These are phyloP conservation scores for Caprella mutica DNA, from an alignment of 2,888 invertebrate genomes.

Conservation along the genomic window DNA sequence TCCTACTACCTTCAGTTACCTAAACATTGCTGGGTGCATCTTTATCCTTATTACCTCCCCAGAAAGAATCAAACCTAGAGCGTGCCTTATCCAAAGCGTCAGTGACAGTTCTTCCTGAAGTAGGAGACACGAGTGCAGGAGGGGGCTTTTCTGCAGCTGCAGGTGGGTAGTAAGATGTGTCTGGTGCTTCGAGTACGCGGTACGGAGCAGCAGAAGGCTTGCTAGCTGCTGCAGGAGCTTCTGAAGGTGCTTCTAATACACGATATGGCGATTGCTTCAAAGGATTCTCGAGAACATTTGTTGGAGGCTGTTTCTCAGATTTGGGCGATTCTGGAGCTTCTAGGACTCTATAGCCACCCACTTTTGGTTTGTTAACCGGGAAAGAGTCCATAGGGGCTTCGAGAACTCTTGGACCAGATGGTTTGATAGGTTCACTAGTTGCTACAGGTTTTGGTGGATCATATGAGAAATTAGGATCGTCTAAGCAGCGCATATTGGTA, in stretches of 20 bases:
- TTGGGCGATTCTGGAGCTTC: conserved; percentile 32
- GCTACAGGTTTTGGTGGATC: conserved; percentile 19
- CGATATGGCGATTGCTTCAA: conserved; percentile 31
- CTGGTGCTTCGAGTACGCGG: conserved; percentile 33
- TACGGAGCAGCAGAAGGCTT: conserved; percentile 29
- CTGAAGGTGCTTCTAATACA: conserved; percentile 30
- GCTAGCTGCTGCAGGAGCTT: conserved; percentile 15
- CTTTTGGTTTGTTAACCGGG: conserved; percentile 17
- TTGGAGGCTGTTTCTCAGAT: conserved; percentile 25
- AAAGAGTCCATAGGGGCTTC: conserved; percentile 22
- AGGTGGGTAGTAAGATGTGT: conserved; percentile 25
- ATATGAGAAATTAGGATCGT: conserved; percentile 32
- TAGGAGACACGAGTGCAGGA: conserved; percentile 31
- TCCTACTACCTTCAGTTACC: too few species aligned
- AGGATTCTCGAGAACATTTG: conserved; percentile 14
- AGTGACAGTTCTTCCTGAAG: conserved; percentile 33
- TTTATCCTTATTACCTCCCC: conserved; percentile 34
- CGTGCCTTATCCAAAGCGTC: conserved; percentile 34
- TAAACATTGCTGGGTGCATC: conserved; percentile 34
- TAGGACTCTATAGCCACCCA: conserved; percentile 27
- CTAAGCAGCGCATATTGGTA: conserved; percentile 31
- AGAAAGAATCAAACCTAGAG: conserved; percentile 33
- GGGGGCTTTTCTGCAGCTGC: conserved; percentile 22
- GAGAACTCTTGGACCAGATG: conserved; percentile 26
- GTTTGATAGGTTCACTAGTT: neutral